These are phyloP conservation scores for Gisinianus flammeolus DNA, from an alignment of 2,888 invertebrate genomes.

Conservation along the genomic window DNA sequence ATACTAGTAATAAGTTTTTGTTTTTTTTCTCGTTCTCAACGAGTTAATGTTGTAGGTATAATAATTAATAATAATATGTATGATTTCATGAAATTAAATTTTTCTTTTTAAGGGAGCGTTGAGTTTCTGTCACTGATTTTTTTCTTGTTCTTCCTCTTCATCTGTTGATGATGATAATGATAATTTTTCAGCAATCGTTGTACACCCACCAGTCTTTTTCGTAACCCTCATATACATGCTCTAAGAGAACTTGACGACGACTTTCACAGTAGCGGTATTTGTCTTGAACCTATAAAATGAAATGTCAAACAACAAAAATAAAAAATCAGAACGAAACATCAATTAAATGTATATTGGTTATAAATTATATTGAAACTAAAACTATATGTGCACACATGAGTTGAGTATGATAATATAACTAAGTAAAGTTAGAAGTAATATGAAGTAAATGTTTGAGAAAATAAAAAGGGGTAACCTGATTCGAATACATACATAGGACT, in stretches of 20 bases:
- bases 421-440: not conserved
- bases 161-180: not conserved
- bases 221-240: constrained; percentile 98
- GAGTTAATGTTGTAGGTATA: not conserved
- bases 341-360: not conserved
- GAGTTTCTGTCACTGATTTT: constrained; percentile 4
- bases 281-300: constrained; percentile 57
- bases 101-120: not conserved
- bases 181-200: constrained; percentile 62
- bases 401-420: not conserved
- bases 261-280: constrained; percentile 92
- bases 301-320: not conserved
- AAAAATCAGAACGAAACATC: not conserved
- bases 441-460: constrained; percentile 13
- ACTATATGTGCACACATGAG: not conserved
- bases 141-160: constrained; percentile 1
- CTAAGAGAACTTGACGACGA: constrained; percentile 90
- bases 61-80: not conserved
- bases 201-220: constrained; percentile 99
- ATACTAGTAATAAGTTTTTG: too few relatives aligned
- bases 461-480: not conserved
- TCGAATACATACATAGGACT: constrained; percentile 64
- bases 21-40: not conserved
- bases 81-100: too few relatives aligned
- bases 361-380: not conserved